These are phyloP conservation scores for Pseudopipra pipra DNA, from an alignment of 2,113 vertebrate genomes.

Conservation along the genomic window DNA sequence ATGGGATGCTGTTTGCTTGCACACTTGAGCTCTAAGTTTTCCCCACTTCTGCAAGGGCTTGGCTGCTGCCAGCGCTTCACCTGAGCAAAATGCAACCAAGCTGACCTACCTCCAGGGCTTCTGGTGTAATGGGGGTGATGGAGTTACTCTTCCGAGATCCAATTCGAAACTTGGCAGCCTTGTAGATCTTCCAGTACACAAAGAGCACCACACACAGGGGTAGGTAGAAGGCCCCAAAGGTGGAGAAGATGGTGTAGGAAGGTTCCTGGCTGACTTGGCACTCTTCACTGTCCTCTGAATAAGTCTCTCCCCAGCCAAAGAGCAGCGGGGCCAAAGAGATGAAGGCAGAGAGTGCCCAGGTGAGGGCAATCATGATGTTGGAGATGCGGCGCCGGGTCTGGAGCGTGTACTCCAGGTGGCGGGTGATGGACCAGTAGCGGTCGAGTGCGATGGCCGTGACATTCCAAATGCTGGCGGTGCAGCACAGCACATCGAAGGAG, in stretches of 20 bases:
- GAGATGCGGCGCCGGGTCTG: slow-evolving; percentile 86
- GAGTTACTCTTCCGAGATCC: slow-evolving; percentile 87
- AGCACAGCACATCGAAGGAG: slow-evolving; percentile 93
- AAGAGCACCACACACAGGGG: slow-evolving; percentile 95
- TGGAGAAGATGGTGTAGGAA: slow-evolving; percentile 94
- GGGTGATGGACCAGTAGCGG: slow-evolving; percentile 96
- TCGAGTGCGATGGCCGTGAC: slow-evolving; percentile 95
- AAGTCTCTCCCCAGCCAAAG: slow-evolving; percentile 95
- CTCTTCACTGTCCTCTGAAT: slow-evolving; percentile 80
- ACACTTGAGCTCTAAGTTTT: neutral
- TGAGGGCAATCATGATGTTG: slow-evolving; percentile 91
- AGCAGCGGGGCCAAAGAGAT: slow-evolving; percentile 91
- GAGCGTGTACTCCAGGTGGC: slow-evolving; percentile 92
- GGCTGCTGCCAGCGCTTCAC: neutral
- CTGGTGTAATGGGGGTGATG: slow-evolving; percentile 83
- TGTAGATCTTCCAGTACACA: slow-evolving; percentile 99
- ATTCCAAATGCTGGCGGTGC: slow-evolving; percentile 98
- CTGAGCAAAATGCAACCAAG: neutral
- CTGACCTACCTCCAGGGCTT: slow-evolving; percentile 79
- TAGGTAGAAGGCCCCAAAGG: slow-evolving; percentile 94
- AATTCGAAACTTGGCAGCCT: slow-evolving; percentile 89
- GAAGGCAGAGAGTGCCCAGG: slow-evolving; percentile 89
- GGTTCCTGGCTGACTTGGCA: slow-evolving; percentile 95
- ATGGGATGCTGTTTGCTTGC: neutral
- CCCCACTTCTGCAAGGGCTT: neutral